phyloP scores from a whole-genome alignment of 2,888 invertebrate species.

The Latheticus oryzae region DNA sequence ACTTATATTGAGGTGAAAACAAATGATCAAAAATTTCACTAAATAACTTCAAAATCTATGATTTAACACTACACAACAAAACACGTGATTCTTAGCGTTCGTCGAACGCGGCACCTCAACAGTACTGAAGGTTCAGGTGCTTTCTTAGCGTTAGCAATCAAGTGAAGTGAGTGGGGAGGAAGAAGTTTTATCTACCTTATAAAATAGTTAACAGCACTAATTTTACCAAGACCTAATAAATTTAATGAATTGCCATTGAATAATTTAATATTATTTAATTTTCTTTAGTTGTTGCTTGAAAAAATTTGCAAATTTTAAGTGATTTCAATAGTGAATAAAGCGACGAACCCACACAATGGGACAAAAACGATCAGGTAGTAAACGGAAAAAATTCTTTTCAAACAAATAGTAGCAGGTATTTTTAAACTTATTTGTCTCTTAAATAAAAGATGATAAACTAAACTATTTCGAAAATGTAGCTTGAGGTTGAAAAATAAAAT shows the following conservation, averaged over 20 bases:
- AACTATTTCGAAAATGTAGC: too few species aligned
- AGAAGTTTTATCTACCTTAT: slow-evolving; percentile 61
- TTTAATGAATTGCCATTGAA: too few species aligned
- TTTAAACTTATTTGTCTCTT: slow-evolving; percentile 6
- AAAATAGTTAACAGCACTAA: too few species aligned
- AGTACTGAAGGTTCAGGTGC: slow-evolving; percentile 54
- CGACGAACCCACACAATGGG: slow-evolving; percentile 28
- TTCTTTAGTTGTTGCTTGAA: not conserved
- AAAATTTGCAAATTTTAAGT: slow-evolving; percentile 2
- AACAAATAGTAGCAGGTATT: slow-evolving; percentile 17
- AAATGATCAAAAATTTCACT: slow-evolving; percentile 25
- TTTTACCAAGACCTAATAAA: too few species aligned
- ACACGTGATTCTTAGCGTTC: slow-evolving; percentile 42
- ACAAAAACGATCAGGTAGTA: slow-evolving; percentile 20
- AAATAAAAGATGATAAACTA: too few species aligned
- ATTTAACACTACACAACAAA: slow-evolving; percentile 25
- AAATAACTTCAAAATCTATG: slow-evolving; percentile 31
- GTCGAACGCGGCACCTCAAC: slow-evolving; percentile 46
- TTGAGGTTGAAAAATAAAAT: too few species aligned
- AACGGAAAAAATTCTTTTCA: slow-evolving; percentile 24
- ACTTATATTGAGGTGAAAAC: not conserved
- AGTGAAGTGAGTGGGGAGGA: slow-evolving; percentile 61
- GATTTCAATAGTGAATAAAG: slow-evolving; percentile 36
- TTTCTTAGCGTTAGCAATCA: slow-evolving; percentile 50
- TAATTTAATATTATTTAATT: too few species aligned